These are phyloP conservation scores for Fukomys damarensis DNA, from an alignment of 2,113 vertebrate genomes.

Conservation along the genomic window DNA sequence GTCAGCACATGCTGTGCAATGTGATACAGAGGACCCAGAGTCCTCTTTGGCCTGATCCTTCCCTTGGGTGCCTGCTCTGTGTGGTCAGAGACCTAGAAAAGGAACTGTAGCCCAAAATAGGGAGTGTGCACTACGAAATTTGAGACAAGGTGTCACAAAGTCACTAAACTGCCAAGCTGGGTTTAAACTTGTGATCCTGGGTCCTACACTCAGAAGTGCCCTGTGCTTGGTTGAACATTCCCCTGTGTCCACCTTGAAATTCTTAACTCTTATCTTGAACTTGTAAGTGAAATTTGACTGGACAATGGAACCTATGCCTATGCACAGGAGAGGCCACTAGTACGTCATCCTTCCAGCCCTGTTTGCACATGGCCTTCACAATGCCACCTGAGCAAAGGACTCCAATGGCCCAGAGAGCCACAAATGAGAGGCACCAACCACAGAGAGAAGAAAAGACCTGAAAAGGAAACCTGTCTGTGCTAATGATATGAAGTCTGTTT, in stretches of 20 bases:
- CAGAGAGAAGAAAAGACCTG: background rate
- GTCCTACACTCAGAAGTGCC: background rate
- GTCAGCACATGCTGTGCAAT: too few species aligned
- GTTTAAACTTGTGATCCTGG: rapidly evolving
- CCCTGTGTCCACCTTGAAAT: background rate
- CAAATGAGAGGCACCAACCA: background rate
- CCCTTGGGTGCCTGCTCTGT: background rate
- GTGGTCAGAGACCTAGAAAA: background rate
- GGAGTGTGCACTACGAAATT: background rate
- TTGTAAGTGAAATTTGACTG: background rate
- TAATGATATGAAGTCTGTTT: background rate
- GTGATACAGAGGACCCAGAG: too few species aligned
- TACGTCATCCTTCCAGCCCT: background rate
- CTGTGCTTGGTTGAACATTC: background rate
- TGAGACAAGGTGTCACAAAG: background rate
- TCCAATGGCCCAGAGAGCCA: background rate
- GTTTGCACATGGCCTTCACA: background rate
- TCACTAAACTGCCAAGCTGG: background rate
- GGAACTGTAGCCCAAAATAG: background rate
- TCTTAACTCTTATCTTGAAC: background rate
- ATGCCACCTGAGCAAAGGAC: background rate
- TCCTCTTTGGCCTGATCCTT: background rate
- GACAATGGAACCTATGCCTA: background rate
- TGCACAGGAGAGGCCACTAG: rapidly evolving
- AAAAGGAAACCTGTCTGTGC: background rate